phyloP scores from a whole-genome alignment of 2,888 invertebrate genomes.

The Cosmia pyralina region DNA sequence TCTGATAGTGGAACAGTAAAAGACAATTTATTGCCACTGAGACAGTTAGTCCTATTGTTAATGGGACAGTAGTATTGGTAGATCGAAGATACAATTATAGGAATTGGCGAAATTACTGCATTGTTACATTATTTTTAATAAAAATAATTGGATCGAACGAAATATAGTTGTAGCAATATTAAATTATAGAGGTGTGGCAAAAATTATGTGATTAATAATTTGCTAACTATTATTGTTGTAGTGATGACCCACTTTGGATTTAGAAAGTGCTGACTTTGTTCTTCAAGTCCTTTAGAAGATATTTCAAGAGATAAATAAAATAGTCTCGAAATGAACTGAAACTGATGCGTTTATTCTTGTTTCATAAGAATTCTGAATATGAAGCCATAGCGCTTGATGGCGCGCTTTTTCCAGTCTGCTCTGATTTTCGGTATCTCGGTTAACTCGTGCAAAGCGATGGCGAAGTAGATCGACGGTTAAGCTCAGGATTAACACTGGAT shows the following conservation, averaged over 20 bases:
- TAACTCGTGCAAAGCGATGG: too few relatives aligned
- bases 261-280: slow-evolving; percentile 20
- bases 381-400: too few relatives aligned
- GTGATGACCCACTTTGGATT: slow-evolving; percentile 27
- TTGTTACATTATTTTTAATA: slow-evolving; percentile 39
- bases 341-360: neutral
- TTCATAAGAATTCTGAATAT: neutral
- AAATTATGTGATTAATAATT: slow-evolving; percentile 47
- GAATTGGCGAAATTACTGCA: slow-evolving; percentile 32
- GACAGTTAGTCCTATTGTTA: slow-evolving; percentile 42
- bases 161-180: slow-evolving; percentile 41
- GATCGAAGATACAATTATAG: slow-evolving; percentile 49
- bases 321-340: neutral
- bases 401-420: too few relatives aligned
- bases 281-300: slow-evolving; percentile 2
- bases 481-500: too few relatives aligned
- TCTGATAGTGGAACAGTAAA: slow-evolving; percentile 37
- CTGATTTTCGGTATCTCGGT: too few relatives aligned
- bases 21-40: slow-evolving; percentile 34
- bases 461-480: too few relatives aligned
- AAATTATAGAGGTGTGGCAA: slow-evolving; percentile 44
- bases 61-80: slow-evolving; percentile 21
- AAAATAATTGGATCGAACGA: slow-evolving; percentile 46
- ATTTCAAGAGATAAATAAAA: neutral
- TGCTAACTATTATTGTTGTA: slow-evolving; percentile 31